Conservation (phyloP, 2,888 invertebrate genomes). For the Hyposoter dolosus region DNA sequence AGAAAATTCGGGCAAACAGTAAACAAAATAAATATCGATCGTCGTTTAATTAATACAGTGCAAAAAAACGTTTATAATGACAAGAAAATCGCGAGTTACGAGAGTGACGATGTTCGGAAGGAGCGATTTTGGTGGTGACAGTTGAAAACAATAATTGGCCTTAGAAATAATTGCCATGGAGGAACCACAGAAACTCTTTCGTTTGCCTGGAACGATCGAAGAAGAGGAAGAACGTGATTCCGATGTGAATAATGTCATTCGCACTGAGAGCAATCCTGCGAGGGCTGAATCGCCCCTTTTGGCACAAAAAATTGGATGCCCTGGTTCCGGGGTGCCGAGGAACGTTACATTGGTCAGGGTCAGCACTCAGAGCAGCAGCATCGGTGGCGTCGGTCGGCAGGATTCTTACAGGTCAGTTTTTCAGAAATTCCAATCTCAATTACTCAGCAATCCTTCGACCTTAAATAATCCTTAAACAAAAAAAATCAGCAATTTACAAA, state of each 20-base stretch:
- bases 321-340: slow-evolving; percentile 77
- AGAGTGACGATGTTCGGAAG: slow-evolving; percentile 65
- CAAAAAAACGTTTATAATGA: slow-evolving; percentile 43
- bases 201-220: slow-evolving; percentile 82
- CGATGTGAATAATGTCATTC: slow-evolving; percentile 66
- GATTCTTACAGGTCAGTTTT: slow-evolving; percentile 86
- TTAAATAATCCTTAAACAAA: neutral
- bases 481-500: neutral
- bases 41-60: neutral
- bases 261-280: slow-evolving; percentile 68
- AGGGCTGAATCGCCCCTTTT: slow-evolving; percentile 79
- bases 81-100: slow-evolving; percentile 62
- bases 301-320: slow-evolving; percentile 70
- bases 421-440: neutral
- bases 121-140: slow-evolving; percentile 66
- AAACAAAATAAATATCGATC: neutral
- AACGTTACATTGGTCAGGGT: slow-evolving; percentile 86
- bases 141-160: slow-evolving; percentile 50
- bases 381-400: slow-evolving; percentile 87
- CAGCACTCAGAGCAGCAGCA: slow-evolving; percentile 88
- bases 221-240: slow-evolving; percentile 80
- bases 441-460: neutral
- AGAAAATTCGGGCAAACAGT: neutral
- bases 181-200: slow-evolving; percentile 81
- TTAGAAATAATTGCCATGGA: slow-evolving; percentile 73